Evolutionary conservation across 2,113 vertebrate species (phyloP).

Genomic region (Eubucco bourcierii): DNA sequence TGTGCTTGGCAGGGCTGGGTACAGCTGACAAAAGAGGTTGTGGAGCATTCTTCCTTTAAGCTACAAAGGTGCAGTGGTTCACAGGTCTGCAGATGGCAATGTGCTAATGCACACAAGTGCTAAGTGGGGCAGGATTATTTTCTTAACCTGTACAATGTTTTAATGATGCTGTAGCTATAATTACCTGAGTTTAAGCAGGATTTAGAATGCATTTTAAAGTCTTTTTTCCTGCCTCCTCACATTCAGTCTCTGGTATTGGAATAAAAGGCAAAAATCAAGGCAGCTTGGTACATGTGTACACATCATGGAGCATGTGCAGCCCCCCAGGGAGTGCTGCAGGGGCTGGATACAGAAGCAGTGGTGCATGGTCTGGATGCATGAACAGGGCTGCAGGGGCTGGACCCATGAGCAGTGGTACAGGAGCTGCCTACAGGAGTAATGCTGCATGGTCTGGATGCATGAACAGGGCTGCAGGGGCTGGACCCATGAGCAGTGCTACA

Average conservation of each 20-base stretch:
- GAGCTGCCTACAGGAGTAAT: too few species aligned
- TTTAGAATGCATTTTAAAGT: neutral
- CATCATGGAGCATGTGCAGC: neutral
- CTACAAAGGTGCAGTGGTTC: neutral
- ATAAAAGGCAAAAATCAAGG: neutral
- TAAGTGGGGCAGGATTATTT: neutral
- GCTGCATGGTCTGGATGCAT: too few species aligned
- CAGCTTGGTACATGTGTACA: neutral
- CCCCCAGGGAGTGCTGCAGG: neutral
- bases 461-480: too few species aligned
- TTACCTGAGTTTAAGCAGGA: neutral
- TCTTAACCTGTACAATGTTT: neutral
- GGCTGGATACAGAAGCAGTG: too few species aligned
- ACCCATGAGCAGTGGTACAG: too few species aligned
- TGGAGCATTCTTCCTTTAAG: neutral
- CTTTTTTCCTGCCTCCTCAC: constrained; percentile 1
- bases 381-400: too few species aligned
- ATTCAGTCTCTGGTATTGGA: neutral
- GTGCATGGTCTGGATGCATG: too few species aligned
- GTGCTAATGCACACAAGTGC: neutral
- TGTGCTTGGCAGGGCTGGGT: neutral
- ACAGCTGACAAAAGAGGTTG: neutral
- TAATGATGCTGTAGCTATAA: neutral
- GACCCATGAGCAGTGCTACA: too few species aligned
- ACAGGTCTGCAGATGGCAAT: neutral